phyloP scores from a whole-genome alignment of 2,888 invertebrate genomes.

The Oxytorus armatus region DNA sequence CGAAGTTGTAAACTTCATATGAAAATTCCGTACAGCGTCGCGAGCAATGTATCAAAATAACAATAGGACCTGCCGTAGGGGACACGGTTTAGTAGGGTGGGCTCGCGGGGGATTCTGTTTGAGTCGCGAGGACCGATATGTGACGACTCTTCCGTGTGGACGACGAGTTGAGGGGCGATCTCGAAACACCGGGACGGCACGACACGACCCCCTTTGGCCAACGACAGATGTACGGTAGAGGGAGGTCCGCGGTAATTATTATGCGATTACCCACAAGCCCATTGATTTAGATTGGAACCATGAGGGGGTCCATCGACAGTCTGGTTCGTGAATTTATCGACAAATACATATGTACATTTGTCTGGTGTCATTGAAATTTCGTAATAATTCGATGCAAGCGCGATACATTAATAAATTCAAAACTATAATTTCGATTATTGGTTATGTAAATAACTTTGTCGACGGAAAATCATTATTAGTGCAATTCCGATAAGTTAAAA shows the following conservation, averaged over 20 bases:
- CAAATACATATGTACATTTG: constrained; percentile 20
- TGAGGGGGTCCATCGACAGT: constrained; percentile 76
- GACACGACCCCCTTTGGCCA: constrained; percentile 72
- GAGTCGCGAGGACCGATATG: constrained; percentile 73
- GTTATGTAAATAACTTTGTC: no score
- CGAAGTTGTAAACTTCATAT: constrained; percentile 4
- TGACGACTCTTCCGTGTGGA: constrained; percentile 67
- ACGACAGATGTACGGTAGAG: constrained; percentile 82
- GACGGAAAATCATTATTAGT: no score
- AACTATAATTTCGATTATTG: not conserved
- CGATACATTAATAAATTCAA: not conserved
- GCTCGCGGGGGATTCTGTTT: constrained; percentile 71
- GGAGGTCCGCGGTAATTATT: constrained; percentile 83
- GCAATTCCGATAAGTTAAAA: no score
- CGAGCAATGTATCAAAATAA: constrained; percentile 73
- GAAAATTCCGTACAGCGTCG: constrained; percentile 64
- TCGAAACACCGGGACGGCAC: constrained; percentile 62
- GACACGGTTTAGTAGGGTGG: constrained; percentile 65
- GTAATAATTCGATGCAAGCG: not conserved
- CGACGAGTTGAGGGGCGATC: constrained; percentile 7
- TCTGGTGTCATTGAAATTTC: constrained; percentile 39
- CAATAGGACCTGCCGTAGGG: constrained; percentile 83
- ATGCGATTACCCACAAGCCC: constrained; percentile 84
- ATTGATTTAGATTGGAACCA: constrained; percentile 83
- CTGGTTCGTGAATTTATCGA: constrained; percentile 63